phyloP scores from a whole-genome alignment of 2,888 invertebrate genomes.

The Heliconius aoede region DNA sequence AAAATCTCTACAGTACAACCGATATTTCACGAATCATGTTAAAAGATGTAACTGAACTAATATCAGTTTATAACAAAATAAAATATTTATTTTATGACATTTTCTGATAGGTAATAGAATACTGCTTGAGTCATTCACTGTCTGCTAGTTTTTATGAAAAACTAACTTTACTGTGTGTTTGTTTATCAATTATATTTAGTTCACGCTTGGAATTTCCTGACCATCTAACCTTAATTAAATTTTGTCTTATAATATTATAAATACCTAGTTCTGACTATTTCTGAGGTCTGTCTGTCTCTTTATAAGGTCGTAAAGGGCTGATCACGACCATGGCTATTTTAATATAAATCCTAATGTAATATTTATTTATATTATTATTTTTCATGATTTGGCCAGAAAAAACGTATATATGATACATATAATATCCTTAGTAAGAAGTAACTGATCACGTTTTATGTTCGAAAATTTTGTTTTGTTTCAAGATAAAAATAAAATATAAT shows the following conservation, averaged over 20 bases:
- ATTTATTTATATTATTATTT: not conserved
- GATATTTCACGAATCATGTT: too few species aligned
- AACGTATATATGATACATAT: too few species aligned
- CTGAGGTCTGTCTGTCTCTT: too few species aligned
- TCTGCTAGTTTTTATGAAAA: not conserved
- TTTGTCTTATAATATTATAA: too few species aligned
- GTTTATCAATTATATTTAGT: not conserved
- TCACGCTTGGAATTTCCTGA: not conserved
- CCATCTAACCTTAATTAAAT: not conserved
- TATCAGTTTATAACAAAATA: not conserved
- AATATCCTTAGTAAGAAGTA: too few species aligned
- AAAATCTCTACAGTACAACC: too few species aligned
- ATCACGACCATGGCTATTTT: not conserved
- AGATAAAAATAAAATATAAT: too few species aligned
- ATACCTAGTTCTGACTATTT: not conserved
- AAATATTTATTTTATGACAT: not conserved
- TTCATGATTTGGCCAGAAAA: too few species aligned
- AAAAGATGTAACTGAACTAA: too few species aligned
- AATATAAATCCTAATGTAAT: not conserved
- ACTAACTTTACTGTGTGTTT: slow-evolving; percentile 10
- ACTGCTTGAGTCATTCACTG: not conserved
- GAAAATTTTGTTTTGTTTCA: too few species aligned
- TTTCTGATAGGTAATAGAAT: not conserved
- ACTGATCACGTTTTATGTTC: too few species aligned
- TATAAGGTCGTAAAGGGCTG: not conserved